Percentiles rank a stretch among this genome's conserved stretches.
Evolutionary conservation across 2,797 vertebrate species (phyloP).

Genomic region (Heliangelus exortis): DNA sequence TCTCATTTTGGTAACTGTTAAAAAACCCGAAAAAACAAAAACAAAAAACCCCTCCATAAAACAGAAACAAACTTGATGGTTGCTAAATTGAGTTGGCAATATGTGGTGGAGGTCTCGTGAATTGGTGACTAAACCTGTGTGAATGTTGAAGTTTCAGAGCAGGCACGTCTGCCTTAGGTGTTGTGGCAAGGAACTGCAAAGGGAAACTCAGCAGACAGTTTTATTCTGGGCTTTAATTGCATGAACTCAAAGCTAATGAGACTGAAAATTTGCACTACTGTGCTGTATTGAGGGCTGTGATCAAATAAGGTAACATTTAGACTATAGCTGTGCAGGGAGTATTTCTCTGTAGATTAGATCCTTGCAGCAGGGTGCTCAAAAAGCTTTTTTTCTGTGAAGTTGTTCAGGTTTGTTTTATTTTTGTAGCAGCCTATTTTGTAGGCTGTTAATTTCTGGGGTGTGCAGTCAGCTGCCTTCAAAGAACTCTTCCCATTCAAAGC

Average conservation of each 20-base stretch:
- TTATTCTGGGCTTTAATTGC: background rate
- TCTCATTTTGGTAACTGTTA: background rate
- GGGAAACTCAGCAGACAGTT: background rate
- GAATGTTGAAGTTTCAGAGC: background rate
- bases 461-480: background rate
- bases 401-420: background rate
- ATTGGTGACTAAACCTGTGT: background rate
- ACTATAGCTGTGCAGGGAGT: background rate
- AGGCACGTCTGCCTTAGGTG: background rate
- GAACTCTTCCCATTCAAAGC: background rate
- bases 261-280: background rate
- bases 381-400: background rate
- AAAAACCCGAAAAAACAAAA: background rate
- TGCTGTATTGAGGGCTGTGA: background rate
- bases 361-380: background rate
- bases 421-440: background rate
- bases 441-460: background rate
- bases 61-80: background rate
- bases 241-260: background rate
- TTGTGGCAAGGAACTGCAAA: background rate
- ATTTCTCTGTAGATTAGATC: background rate
- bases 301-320: background rate
- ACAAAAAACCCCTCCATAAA: no score
- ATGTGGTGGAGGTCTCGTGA: rapidly evolving
- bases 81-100: background rate